A percentile compares a stretch with the other conserved stretches of the same genome.
These are phyloP conservation scores for Aromia moschata DNA, from an alignment of 2,888 invertebrate species.

Conservation along the genomic window DNA sequence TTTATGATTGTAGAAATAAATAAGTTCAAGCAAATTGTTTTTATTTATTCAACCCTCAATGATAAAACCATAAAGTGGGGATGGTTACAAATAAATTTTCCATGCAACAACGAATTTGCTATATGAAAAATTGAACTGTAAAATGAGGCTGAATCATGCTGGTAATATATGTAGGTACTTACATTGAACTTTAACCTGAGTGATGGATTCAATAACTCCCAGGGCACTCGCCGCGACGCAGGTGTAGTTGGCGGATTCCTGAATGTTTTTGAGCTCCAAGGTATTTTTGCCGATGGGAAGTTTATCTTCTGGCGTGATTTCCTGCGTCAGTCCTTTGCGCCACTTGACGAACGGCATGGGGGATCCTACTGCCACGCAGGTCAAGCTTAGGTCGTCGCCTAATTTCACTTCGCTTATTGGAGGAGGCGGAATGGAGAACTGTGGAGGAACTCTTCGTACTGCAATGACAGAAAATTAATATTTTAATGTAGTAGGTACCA, in stretches of 20 bases:
- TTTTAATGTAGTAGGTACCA: background rate
- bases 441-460: conserved; percentile 95
- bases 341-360: conserved; percentile 98
- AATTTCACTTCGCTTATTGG: conserved; percentile 88
- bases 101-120: too few relatives aligned
- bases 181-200: conserved; percentile 97
- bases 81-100: too few relatives aligned
- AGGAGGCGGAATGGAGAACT: conserved; percentile 93
- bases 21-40: too few relatives aligned
- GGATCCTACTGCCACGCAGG: conserved; percentile 96
- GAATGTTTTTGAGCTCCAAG: conserved; percentile 84
- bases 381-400: conserved; percentile 89
- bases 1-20: too few relatives aligned
- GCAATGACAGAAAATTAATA: conserved; percentile 44
- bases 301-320: conserved; percentile 89
- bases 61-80: too few relatives aligned
- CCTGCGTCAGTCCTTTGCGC: conserved; percentile 86
- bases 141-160: too few relatives aligned
- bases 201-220: conserved; percentile 88
- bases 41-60: too few relatives aligned
- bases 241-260: conserved; percentile 95
- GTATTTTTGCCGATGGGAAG: conserved; percentile 88
- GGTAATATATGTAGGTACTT: conserved; percentile 63
- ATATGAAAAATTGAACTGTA: too few relatives aligned
- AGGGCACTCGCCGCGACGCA: conserved; percentile 95